phyloP scores from a whole-genome alignment of 1,140 invertebrate genomes.

The Scaptomyza pallida region DNA sequence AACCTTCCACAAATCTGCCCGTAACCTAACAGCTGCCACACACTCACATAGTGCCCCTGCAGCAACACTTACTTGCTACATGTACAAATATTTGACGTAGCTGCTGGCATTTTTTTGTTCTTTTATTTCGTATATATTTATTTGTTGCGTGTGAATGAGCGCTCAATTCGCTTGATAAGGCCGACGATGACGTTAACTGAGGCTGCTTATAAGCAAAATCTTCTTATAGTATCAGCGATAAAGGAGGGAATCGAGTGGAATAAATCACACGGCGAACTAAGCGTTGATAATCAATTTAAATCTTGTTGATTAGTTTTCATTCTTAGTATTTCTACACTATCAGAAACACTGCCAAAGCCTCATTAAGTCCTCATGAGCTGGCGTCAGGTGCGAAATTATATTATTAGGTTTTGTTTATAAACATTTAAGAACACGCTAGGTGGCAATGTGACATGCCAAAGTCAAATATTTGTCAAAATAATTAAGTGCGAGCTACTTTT shows the following conservation, averaged over 20 bases:
- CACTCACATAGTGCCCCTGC: constrained; percentile 11
- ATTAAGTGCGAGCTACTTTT: background rate
- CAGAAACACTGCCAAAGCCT: background rate
- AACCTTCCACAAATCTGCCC: background rate
- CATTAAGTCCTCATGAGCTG: background rate
- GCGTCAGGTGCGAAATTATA: background rate
- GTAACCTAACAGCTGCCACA: constrained; percentile 6
- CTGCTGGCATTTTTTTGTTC: constrained; percentile 1
- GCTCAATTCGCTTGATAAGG: constrained; percentile 77
- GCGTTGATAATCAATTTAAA: background rate
- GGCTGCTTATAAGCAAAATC: constrained; percentile 40
- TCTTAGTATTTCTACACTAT: background rate
- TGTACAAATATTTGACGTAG: constrained; percentile 56
- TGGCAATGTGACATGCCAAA: background rate
- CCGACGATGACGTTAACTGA: constrained; percentile 49
- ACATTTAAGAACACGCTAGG: background rate
- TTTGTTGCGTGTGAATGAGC: constrained; percentile 76
- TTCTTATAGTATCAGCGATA: background rate
- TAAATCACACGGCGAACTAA: background rate
- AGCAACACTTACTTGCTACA: constrained; percentile 47
- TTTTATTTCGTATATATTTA: constrained; percentile 46
- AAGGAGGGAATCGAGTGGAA: too few relatives aligned
- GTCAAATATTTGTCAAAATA: background rate
- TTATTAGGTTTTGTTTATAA: background rate
- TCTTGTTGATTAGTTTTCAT: background rate